Base-by-base conservation (phyloP, 2,797 vertebrate genomes). In the Gymnocypris eckloni region DNA sequence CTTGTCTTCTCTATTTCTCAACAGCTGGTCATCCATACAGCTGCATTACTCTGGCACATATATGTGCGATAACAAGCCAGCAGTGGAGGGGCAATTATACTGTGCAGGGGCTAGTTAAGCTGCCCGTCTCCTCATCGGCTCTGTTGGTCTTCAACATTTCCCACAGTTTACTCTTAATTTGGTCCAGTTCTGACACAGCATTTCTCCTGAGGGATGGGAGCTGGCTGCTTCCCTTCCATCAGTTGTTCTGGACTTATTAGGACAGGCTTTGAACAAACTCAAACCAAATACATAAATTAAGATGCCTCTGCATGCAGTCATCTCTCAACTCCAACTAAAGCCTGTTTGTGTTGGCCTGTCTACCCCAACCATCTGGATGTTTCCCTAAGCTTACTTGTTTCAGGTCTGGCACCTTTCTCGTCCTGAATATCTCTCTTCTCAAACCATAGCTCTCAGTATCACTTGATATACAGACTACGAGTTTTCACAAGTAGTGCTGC, bases 291-390 rank as follows among this genome's bases (percentile, higher is more conserved):
- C 54, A 90, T 83, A 89, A 86, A 89, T 82, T 52, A 69, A 76
- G 43, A 89, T 82, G 66, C 77, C 83, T 90, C 83, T 82, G 86
- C 83, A 13, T 52, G 28, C 85, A 67, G 73, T 84, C 81, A 82
- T 83, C 86, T 91, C 89, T 75, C 87, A 85, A 84, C 90, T 90
- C 87, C 88, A 87, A 93, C 89, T 93, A 91, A 93, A 92, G 92
- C 92, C 91, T 92, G 90, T 91, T 93, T 92, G 66, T 81, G 66
- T 92, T 91, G 80, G 89, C 80, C 84, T 89, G 89, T 86, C 90
- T 92, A 90, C 86, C 81, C 84, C 88, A 77, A 91, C 93, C 94
- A 94, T 95, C 94, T 95, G 94, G 91, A 92, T 92, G 88, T 91
- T 92, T 92, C 93, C 93, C 90, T 91, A 92, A 95, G 93, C 92